phyloP scores from a whole-genome alignment of 2,888 invertebrate genomes.

The Caenorhabditis wallacei region DNA sequence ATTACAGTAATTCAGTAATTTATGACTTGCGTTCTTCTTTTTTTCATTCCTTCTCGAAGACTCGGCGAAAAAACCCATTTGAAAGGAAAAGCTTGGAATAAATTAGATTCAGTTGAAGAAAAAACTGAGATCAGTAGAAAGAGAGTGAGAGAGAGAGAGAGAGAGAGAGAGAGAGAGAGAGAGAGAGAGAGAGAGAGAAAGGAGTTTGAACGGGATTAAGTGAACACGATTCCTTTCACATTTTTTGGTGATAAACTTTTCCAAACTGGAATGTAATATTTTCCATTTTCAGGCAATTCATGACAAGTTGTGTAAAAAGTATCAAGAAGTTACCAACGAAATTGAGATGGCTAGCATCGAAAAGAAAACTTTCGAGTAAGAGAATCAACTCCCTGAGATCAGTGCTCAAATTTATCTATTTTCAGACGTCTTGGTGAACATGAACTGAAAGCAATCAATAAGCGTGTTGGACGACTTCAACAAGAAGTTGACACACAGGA shows the following conservation, averaged over 20 bases:
- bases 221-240: no score
- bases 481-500: conserved; percentile 77
- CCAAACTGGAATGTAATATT: no score
- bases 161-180: no score
- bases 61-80: conserved; percentile 10
- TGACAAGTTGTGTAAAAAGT: conserved; percentile 87
- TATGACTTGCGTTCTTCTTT: conserved; percentile 45
- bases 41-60: conserved; percentile 25
- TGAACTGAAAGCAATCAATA: conserved; percentile 92
- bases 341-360: conserved; percentile 93
- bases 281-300: conserved; percentile 85
- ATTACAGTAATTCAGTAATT: conserved; percentile 74
- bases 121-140: not conserved
- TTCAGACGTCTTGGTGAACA: conserved; percentile 87
- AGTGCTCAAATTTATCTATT: not conserved
- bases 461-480: conserved; percentile 84
- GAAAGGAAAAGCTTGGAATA: conserved; percentile 16
- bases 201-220: no score
- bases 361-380: conserved; percentile 77
- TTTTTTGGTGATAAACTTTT: no score
- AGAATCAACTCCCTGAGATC: not conserved
- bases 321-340: conserved; percentile 87
- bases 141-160: not conserved
- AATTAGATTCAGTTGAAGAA: conserved; percentile 14
- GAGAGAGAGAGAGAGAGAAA: no score